Conservation (phyloP, 2,888 invertebrate species). For the Drosophila mimetica region DNA sequence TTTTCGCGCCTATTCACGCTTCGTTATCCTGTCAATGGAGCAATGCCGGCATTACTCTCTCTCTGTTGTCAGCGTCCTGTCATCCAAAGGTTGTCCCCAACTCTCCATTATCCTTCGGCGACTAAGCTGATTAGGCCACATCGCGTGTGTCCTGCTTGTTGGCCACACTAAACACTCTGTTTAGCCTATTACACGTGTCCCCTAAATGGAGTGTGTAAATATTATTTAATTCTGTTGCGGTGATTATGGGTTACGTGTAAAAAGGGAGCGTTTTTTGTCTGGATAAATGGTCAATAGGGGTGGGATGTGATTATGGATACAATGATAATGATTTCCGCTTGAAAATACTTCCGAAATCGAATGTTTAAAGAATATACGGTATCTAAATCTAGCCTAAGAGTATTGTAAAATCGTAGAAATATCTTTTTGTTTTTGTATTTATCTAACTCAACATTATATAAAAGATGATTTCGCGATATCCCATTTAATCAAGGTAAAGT, state of each 20-base stretch:
- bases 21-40: constrained; percentile 81
- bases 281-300: neutral
- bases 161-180: constrained; percentile 56
- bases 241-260: constrained; percentile 41
- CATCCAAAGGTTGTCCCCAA: constrained; percentile 28
- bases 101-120: constrained; percentile 14
- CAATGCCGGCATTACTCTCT: constrained; percentile 58
- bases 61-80: constrained; percentile 70
- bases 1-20: constrained; percentile 82
- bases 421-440: too few relatives aligned
- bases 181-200: constrained; percentile 77
- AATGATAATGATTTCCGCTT: neutral
- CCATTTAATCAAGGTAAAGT: neutral
- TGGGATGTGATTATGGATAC: neutral
- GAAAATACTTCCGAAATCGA: neutral
- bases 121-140: constrained; percentile 58
- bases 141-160: constrained; percentile 43
- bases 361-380: too few relatives aligned
- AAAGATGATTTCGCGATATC: too few relatives aligned
- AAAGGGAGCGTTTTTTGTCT: constrained; percentile 11
- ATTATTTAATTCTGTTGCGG: constrained; percentile 55
- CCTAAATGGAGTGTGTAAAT: constrained; percentile 71
- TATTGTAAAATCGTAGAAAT: too few relatives aligned
- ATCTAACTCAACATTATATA: too few relatives aligned
- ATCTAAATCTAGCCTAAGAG: too few relatives aligned